Conservation (phyloP, 2,797 vertebrate genomes). For the Eurystomus glaucurus region DNA sequence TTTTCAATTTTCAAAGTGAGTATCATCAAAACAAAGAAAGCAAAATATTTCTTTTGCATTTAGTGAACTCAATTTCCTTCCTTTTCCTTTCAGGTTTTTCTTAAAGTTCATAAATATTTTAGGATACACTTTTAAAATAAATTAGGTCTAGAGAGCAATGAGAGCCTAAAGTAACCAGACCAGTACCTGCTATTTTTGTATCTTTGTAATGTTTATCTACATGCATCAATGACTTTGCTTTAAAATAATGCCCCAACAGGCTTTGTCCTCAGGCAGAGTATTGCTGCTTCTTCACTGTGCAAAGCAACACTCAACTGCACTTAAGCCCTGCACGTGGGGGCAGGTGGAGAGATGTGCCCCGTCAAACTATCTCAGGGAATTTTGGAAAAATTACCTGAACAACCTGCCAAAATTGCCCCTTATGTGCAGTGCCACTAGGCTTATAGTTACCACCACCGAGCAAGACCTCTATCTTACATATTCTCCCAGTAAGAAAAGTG, state of each 20-base stretch:
- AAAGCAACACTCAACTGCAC: background rate
- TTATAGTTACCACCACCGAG: background rate
- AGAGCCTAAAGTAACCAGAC: conserved; percentile 14
- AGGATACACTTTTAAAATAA: conserved; percentile 11
- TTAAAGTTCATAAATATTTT: conserved; percentile 37
- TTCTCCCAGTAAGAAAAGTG: background rate
- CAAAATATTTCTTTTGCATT: conserved; percentile 5
- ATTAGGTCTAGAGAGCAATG: background rate
- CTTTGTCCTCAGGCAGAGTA: background rate
- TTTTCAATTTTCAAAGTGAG: conserved; percentile 30
- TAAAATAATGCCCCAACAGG: conserved; percentile 4
- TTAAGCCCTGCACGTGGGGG: background rate
- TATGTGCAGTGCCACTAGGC: background rate
- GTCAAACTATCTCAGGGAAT: background rate
- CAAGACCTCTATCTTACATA: background rate
- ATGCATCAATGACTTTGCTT: conserved; percentile 1
- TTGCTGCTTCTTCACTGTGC: background rate
- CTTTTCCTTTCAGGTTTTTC: conserved; percentile 22
- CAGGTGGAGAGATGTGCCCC: background rate
- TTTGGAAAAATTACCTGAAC: background rate
- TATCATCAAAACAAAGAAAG: conserved; percentile 27
- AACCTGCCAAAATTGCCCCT: background rate
- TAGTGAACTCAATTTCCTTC: conserved; percentile 12
- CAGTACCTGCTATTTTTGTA: conserved; percentile 29
- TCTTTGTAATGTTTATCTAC: background rate